Conservation (phyloP, 2,113 vertebrate species). For the Nyctereutes procyonoides region DNA sequence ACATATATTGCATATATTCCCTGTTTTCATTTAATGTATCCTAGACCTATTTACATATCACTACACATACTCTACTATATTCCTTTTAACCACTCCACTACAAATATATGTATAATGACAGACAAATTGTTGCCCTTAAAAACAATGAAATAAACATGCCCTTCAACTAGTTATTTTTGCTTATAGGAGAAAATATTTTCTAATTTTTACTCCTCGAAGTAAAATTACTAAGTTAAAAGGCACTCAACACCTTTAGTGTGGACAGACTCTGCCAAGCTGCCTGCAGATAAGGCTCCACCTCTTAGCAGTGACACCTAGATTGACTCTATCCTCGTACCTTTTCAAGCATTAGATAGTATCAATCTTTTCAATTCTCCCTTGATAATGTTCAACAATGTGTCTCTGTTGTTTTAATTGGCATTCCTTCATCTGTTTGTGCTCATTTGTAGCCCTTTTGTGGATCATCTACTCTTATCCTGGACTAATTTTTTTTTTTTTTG, state of each 20-base stretch:
- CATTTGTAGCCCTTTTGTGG: constrained; percentile 16
- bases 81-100: neutral
- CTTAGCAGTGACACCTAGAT: neutral
- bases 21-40: neutral
- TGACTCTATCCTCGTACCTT: neutral
- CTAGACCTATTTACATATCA: neutral
- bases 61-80: neutral
- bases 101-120: neutral
- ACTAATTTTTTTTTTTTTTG: neutral
- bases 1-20: neutral
- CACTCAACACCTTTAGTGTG: neutral
- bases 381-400: neutral
- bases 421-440: constrained; percentile 20
- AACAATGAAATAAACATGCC: neutral
- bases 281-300: neutral
- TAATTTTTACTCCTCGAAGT: neutral
- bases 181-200: neutral
- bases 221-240: neutral
- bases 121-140: neutral
- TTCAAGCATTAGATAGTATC: neutral
- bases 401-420: neutral
- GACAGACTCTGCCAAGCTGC: neutral
- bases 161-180: neutral
- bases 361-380: neutral
- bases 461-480: neutral